Evolutionary conservation across 2,888 invertebrate species (phyloP), one percentile per base, ranked within the genome.

Genomic region (Loripinus fragilis): DNA sequence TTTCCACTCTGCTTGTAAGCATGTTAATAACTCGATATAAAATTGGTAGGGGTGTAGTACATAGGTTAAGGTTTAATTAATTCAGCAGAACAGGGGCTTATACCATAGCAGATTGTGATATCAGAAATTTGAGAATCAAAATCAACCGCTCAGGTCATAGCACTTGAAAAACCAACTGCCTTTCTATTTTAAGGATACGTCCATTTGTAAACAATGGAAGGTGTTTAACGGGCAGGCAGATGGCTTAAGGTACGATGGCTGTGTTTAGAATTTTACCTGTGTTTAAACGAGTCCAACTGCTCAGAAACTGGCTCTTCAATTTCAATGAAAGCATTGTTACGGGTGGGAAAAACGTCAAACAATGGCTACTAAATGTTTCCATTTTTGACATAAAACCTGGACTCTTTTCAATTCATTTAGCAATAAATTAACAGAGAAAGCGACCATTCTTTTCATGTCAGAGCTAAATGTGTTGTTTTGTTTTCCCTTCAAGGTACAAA

Each of bases 141-240:
- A 23, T 28, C 60, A 20, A 7, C 33, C 2, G 17, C 33, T 33
- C 60, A 60, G 60, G 60, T 60, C 60, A 60, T n/a, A 60, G 33
- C 60, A 77, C 70, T 80, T 73, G 66, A 69, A 69, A 48, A 50
- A 69, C 33, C 45, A 33, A 69, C 50, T 69, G 45, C 15, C 50
- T 69, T 38, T 45, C 42, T 69, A 50, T 35, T 69, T 50, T 33
- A 69, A 69, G 45, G 38, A 69, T 20, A 48, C 25, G 12, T 45
- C 42, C 35, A 25, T 28, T 69, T 20, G 23, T 30, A 48, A 15
- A 60, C 60, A 60, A 60, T 60, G 33, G n/a, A 60, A 30, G 33
- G 33, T 60, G 60, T 60, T 60, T 33, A 33, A 33, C 28, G 28
- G 17, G 28, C 20, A 17, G 60, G 28, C 60, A 60, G 60, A 60